Base-by-base conservation (phyloP, 2,113 vertebrate genomes). In the Octodon degus region DNA sequence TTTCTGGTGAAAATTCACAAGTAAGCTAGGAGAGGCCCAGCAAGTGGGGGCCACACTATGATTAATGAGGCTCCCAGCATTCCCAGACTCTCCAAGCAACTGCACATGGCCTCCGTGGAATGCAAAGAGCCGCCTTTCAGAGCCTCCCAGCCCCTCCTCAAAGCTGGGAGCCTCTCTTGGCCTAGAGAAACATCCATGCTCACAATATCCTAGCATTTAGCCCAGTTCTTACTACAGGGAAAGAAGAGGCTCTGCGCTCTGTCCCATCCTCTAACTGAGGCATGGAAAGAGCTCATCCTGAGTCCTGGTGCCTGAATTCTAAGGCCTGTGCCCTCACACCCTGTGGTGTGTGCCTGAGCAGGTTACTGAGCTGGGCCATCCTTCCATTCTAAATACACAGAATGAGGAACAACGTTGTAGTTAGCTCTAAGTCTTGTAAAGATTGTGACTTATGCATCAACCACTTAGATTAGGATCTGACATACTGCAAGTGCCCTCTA, bases 41-140 rank as follows among this genome's bases (percentile, higher is more conserved):
- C 0, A 0, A 80, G 60, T 43, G 67, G 53, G 53, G 76, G 47
- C 77, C 86, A 63, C 7, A 0, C 93, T 55, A 1, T 98, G 98
- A 98, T 98, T 98, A 98, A 98, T 97, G 98, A 98, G 77, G 92
- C 96, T 98, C 96, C 96, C 96, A 96, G 98, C 96, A 97, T 98
- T 98, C 34, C 89, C 96, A 96, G 93, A 97, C 94, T 98, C 98
- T 98, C 98, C 91, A 95, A 98, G 98, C 98, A 98, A 98, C 98
- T 97, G 79, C 83, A 13, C 72, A 1, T 93, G 95, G 90, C 95
- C 65, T 82, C 97, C 43, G 0, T 97, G 98, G 98, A 97, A 99
- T 98, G 98, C 79, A 58, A 19, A 8, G 12, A 43, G 63, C 37
- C 2, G 82, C 85, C 89, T 40, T 27, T 65, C 60, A 30, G 5